Evolutionary conservation across 2,888 invertebrate genomes (phyloP).

Genomic region (Macrosoma leucophasiata): DNA sequence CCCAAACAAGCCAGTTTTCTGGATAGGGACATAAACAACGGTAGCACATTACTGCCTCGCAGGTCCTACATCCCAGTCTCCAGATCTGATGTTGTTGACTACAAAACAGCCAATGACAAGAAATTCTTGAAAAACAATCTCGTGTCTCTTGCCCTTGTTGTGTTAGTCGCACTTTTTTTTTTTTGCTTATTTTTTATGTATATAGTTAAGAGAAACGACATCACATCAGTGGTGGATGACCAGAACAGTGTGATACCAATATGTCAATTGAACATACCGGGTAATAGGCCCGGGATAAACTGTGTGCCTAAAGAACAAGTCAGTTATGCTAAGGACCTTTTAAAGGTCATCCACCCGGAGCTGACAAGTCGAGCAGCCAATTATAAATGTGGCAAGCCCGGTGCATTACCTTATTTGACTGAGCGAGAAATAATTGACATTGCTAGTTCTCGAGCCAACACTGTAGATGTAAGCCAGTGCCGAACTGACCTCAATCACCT

Average conservation of each 20-base stretch:
- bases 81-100: slow-evolving; percentile 55
- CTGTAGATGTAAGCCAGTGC: slow-evolving; percentile 57
- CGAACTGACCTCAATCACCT: slow-evolving; percentile 78
- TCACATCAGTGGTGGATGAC: slow-evolving; percentile 68
- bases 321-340: slow-evolving; percentile 77
- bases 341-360: slow-evolving; percentile 79
- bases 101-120: slow-evolving; percentile 59
- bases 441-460: slow-evolving; percentile 48
- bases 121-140: slow-evolving; percentile 76
- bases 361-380: slow-evolving; percentile 75
- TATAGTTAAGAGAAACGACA: slow-evolving; percentile 78
- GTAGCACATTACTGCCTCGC: slow-evolving; percentile 48
- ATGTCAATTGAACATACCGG: slow-evolving; percentile 70
- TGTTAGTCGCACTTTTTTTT: slow-evolving; percentile 78
- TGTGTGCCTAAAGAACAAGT: slow-evolving; percentile 80
- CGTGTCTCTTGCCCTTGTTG: slow-evolving; percentile 79
- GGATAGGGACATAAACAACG: slow-evolving; percentile 60
- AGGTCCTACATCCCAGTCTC: slow-evolving; percentile 56
- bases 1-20: slow-evolving; percentile 41
- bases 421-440: slow-evolving; percentile 78
- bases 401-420: slow-evolving; percentile 74
- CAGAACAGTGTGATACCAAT: slow-evolving; percentile 75
- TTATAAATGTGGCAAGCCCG: slow-evolving; percentile 72
- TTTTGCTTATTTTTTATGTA: slow-evolving; percentile 80
- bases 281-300: slow-evolving; percentile 75